Evolutionary conservation across 2,797 vertebrate species (phyloP), one percentile per base, ranked within the genome.

Genomic region (Danio aesculapii): DNA sequence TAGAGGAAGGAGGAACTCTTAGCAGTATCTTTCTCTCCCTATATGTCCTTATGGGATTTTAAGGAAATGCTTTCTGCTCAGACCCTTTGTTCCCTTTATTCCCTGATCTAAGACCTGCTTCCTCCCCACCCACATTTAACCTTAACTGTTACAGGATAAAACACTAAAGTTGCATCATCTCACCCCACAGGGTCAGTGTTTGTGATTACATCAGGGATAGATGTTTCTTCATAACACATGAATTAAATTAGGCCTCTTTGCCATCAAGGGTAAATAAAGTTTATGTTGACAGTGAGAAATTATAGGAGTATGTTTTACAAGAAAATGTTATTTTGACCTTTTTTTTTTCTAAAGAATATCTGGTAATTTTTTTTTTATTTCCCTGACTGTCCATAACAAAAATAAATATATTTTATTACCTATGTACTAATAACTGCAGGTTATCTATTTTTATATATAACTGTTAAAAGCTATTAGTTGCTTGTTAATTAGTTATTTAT

Each of bases 51-150:
- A 57, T 47, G 75, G 19, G 43, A 49, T 49, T 59, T 62, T 14
- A 7, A 71, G 77, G 77, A 79, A 79, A 63, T 72, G 49, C 55
- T 62, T 72, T 63, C 17, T 11, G 58, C 58, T 53, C 57, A 16
- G 57, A 63, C 7, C 47, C 14, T 79, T 70, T 70, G 53, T 79
- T 78, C 46, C 30, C 30, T 9, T n/a, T 70, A 70, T 59, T 78
- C 66, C 76, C 76, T 69, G 46, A 61, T 39, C 53, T 52, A 4
- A 6, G 21, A 50, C 55, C 67, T 43, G 46, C 46, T 79, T 79
- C 76, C 66, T 79, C 53, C 76, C 55, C 76, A 70, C 55, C 66
- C 76, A 70, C 46, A 5, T 43, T 44, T 52, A 52, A 58, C 63
- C 14, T 68, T 58, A 67, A 77, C 52, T 11, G 17, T 47, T 67